Evolutionary conservation across 2,797 vertebrate species (phyloP), one percentile per base, ranked within the genome.

Genomic region (Lagocephalus sceleratus): DNA sequence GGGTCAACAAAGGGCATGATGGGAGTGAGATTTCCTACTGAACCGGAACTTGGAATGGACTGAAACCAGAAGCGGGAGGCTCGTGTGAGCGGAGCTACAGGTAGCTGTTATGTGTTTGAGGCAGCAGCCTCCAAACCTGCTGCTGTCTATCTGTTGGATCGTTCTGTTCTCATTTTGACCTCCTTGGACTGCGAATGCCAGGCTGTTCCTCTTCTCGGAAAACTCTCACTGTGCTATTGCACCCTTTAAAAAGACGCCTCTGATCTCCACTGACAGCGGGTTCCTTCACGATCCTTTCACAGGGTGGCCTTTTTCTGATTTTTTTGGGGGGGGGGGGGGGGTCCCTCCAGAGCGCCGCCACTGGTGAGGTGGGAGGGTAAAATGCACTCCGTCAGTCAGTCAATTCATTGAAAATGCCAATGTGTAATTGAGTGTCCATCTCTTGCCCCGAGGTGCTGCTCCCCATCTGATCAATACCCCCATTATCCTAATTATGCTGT

Each of bases 81-180:
- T 43, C 8, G 68, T 78, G 80, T 65, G 63, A 71, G 60, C 50
- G 47, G 22, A 17, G 63, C 70, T 84, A 77, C 73, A 68, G 79
- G 70, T 42, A 73, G 71, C 71, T 78, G 70, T 78, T 63, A 52
- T 62, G 54, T 51, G 44, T 65, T 63, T 43, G 66, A 57, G 53
- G 75, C 73, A 76, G 78, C 85, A 84, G 84, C 80, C 79, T 87
- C 80, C 68, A 88, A 77, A 73, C 68, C 75, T 66, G 66, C 82
- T 73, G 82, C 81, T 79, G 85, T 89, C 85, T 86, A 82, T 85
- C 79, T 89, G 87, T 88, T 84, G 78, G 83, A 87, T 85, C 82
- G 75, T 81, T 87, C 85, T 83, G 85, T 82, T 88, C 79, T 81
- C 81, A 87, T 86, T 85, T 83, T 88, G 82, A 88, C 84, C 85